Conservation (phyloP, 2,113 vertebrate genomes). For the Narcine bancroftii region DNA sequence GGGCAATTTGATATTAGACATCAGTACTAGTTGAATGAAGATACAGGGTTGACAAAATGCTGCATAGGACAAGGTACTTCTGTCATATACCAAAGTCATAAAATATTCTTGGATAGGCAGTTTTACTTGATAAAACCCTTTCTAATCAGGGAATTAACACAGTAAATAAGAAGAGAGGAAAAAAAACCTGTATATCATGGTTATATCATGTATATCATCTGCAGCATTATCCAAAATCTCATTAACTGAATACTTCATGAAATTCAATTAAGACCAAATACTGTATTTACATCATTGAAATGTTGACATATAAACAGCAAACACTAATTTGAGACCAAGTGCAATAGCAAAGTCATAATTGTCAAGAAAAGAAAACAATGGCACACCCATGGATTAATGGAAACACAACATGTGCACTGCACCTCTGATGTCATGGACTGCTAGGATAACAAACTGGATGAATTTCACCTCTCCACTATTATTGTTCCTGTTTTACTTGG, state of each 20-base stretch:
- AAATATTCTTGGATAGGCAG: background rate
- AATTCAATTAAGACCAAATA: no score
- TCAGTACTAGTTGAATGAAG: background rate
- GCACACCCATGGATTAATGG: background rate
- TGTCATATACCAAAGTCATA: background rate
- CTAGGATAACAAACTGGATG: background rate
- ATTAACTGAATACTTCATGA: background rate
- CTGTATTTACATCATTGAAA: background rate
- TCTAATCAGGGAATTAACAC: background rate
- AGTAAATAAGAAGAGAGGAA: background rate
- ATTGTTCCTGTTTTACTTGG: background rate
- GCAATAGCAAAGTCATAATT: background rate
- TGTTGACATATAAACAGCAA: background rate
- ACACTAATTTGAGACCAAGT: constrained; percentile 1
- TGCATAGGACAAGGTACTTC: background rate
- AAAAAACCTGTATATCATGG: background rate
- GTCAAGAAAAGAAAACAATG: background rate
- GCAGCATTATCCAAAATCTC: background rate
- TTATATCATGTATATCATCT: background rate
- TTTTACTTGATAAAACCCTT: background rate
- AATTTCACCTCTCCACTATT: background rate
- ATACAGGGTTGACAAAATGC: background rate
- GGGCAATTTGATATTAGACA: no score
- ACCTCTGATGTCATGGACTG: constrained; percentile 1
- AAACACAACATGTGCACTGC: background rate